A percentile compares a stretch with the other conserved stretches of the same genome.
phyloP scores from a whole-genome alignment of 1,140 invertebrate genomes.

The Bombyx mori region ASM3026992v2 NC_085122.1:764501-765000 shows the following conservation, averaged over 20 bases:
- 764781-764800: no score
- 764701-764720: conserved; percentile 71
- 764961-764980: conserved; percentile 75
- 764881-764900: conserved; percentile 6
- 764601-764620: conserved; percentile 71
- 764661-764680: conserved; percentile 67
- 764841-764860: no score
- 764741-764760: not conserved
- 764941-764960: conserved; percentile 76
- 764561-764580: conserved; percentile 73
- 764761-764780: not conserved
- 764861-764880: no score
- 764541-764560: conserved; percentile 18
- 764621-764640: conserved; percentile 75
- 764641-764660: conserved; percentile 72
- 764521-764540: no score
- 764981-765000: conserved; percentile 74
- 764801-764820: no score
- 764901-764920: conserved; percentile 54
- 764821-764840: no score
- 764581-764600: conserved; percentile 73
- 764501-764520: no score
- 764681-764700: conserved; percentile 77
- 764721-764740: conserved; percentile 62
- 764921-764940: conserved; percentile 78